Conservation (phyloP, 2,797 vertebrate genomes). For the Menidia menidia region DNA sequence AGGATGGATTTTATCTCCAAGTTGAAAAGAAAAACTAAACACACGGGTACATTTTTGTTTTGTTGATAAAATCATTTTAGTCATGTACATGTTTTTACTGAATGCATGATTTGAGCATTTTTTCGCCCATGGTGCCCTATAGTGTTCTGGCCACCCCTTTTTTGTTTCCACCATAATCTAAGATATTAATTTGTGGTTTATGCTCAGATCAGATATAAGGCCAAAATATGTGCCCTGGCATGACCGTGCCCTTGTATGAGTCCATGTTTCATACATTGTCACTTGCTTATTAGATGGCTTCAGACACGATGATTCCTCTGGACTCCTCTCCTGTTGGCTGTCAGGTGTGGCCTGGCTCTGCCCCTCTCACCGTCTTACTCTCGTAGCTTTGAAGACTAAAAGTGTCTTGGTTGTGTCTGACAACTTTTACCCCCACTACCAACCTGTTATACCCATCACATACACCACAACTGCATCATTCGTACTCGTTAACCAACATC, state of each 20-base stretch:
- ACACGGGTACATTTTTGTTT: constrained; percentile 5
- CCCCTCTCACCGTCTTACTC: constrained; percentile 35
- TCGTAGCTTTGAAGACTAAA: constrained; percentile 67
- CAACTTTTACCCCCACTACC: constrained; percentile 61
- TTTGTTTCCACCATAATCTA: constrained; percentile 31
- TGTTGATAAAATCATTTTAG: constrained; percentile 1
- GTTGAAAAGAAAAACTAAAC: constrained; percentile 7
- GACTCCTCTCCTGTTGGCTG: constrained; percentile 82
- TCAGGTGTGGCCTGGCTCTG: constrained; percentile 82
- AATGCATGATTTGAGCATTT: constrained; percentile 35
- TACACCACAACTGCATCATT: constrained; percentile 18
- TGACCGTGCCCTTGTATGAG: constrained; percentile 41
- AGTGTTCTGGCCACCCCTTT: constrained; percentile 16
- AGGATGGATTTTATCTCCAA: constrained; percentile 47
- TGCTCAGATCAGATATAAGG: constrained; percentile 50
- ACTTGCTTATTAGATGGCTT: constrained; percentile 81
- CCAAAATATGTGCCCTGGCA: constrained; percentile 58
- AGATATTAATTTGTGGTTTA: constrained; percentile 55
- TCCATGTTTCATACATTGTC: too few species aligned
- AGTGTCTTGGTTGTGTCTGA: constrained; percentile 81
- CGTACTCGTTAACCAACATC: constrained; percentile 28
- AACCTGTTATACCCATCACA: constrained; percentile 16
- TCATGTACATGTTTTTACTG: constrained; percentile 25
- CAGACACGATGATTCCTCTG: constrained; percentile 64
- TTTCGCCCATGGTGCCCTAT: constrained; percentile 24